phyloP scores from a whole-genome alignment of 2,113 vertebrate species.

The Calidris pygmaea region DNA sequence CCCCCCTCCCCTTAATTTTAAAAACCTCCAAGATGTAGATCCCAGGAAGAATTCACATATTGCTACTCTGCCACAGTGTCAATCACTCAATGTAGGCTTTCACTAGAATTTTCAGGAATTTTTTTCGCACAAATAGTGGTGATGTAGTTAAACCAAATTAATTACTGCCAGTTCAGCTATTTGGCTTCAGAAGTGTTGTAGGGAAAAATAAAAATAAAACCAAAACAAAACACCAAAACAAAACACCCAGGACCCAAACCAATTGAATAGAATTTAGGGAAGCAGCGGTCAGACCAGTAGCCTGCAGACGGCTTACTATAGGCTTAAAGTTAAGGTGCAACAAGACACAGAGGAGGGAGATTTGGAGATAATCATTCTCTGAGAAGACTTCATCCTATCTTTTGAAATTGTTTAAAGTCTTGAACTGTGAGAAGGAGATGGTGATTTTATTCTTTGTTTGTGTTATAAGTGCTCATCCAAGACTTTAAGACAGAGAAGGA shows the following conservation, averaged over 20 bases:
- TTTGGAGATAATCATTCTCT: neutral
- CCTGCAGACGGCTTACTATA: neutral
- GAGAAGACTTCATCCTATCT: neutral
- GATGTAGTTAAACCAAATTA: neutral
- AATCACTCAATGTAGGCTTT: neutral
- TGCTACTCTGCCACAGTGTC: neutral
- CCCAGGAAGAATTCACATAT: neutral
- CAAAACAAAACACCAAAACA: no score
- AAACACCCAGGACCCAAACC: fast-evolving
- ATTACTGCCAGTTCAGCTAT: neutral
- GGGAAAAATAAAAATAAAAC: neutral
- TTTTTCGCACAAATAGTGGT: neutral
- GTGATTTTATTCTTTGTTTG: neutral
- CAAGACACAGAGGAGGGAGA: neutral
- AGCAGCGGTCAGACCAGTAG: neutral
- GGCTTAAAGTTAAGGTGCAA: neutral
- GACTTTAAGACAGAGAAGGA: neutral
- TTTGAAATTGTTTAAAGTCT: neutral
- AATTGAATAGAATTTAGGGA: neutral
- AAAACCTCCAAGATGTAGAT: neutral
- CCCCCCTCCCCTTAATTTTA: neutral
- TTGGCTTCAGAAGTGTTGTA: neutral
- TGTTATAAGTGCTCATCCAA: neutral
- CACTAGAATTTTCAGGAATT: neutral
- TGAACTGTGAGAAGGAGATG: neutral